Percentiles rank a stretch among this genome's conserved stretches.
phyloP scores from a whole-genome alignment of 2,797 vertebrate species.

The Lithobates pipiens region DNA sequence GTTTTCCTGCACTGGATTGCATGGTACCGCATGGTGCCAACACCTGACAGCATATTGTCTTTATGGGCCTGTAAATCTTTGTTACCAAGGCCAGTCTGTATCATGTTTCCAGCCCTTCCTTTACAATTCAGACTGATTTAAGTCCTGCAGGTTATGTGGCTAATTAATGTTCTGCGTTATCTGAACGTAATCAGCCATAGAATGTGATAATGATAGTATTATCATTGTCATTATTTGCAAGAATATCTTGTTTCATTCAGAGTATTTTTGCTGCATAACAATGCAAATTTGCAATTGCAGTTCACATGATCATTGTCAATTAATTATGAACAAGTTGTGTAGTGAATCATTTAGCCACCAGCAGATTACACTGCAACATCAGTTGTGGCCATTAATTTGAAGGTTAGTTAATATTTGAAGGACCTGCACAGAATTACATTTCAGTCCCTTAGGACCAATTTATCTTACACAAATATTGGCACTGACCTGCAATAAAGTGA shows the following conservation, averaged over 20 bases:
- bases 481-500: conserved; percentile 23
- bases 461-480: conserved; percentile 1
- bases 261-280: neutral
- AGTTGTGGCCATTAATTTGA: neutral
- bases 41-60: no score
- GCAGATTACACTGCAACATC: neutral
- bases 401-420: conserved; percentile 44
- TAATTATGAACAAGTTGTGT: conserved; percentile 20
- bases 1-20: no score
- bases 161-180: no score
- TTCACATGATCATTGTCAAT: neutral
- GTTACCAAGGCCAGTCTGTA: no score
- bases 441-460: neutral
- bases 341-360: conserved; percentile 12
- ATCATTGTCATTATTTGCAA: neutral
- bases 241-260: neutral
- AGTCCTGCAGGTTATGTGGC: no score
- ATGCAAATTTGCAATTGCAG: neutral
- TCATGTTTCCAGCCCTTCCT: no score
- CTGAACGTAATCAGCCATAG: no score
- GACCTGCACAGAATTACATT: conserved; percentile 21
- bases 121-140: no score
- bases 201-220: no score
- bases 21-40: no score
- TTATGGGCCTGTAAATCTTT: no score